Conservation (phyloP, 2,888 invertebrate species). For the Pheosia tremula region DNA sequence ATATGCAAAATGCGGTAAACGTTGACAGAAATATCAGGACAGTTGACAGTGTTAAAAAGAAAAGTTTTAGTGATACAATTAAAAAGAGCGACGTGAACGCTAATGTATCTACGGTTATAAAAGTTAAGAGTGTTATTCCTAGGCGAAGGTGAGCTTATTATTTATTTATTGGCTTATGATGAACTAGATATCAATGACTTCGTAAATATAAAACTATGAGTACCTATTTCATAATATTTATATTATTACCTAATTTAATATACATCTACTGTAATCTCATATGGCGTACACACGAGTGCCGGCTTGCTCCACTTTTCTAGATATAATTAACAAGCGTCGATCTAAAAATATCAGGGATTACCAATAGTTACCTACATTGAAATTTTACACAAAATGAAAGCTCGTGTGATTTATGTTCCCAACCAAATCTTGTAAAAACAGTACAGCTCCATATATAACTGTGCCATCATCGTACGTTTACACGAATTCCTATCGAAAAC, state of each 20-base stretch:
- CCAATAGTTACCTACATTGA: constrained; percentile 14
- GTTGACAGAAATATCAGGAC: constrained; percentile 40
- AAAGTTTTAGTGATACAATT: constrained; percentile 62
- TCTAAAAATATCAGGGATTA: constrained; percentile 55
- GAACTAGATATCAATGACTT: not conserved
- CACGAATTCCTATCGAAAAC: too few relatives aligned
- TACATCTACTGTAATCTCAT: not conserved
- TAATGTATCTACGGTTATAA: constrained; percentile 62
- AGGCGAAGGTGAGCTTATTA: constrained; percentile 68
- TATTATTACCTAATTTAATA: constrained; percentile 5
- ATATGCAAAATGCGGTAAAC: constrained; percentile 49
- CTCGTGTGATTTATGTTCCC: not conserved
- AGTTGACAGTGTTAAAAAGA: constrained; percentile 52
- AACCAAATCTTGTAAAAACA: not conserved
- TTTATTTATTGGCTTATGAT: constrained; percentile 25
- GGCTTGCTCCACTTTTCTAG: constrained; percentile 59
- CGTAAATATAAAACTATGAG: not conserved
- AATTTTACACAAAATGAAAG: not conserved
- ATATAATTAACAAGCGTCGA: constrained; percentile 61
- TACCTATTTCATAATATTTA: not conserved
- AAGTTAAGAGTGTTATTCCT: constrained; percentile 80
- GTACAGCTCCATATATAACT: too few relatives aligned
- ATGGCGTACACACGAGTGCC: constrained; percentile 23
- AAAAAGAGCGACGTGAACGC: constrained; percentile 49
- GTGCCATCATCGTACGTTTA: too few relatives aligned